These are phyloP conservation scores for Nothobranchius furzeri DNA, from an alignment of 2,113 vertebrate genomes.

Conservation along the genomic window DNA sequence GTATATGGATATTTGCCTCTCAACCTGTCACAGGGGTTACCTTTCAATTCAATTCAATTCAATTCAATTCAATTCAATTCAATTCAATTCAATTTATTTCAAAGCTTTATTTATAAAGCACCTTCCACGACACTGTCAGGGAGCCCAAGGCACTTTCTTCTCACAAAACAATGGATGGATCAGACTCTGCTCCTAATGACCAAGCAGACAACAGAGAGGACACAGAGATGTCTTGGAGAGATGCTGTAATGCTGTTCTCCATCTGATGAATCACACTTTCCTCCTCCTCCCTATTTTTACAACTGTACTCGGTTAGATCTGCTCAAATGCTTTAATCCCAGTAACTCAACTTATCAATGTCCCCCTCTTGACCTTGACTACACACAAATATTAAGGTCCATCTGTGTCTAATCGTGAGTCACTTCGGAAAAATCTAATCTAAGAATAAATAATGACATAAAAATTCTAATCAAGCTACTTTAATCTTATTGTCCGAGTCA, in stretches of 20 bases:
- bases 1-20: too few relatives aligned
- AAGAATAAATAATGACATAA: conserved; percentile 24
- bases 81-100: too few relatives aligned
- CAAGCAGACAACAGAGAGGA: neutral
- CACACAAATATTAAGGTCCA: conserved; percentile 32
- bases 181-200: neutral
- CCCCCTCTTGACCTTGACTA: conserved; percentile 52
- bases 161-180: neutral
- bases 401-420: conserved; percentile 10
- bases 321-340: conserved; percentile 71
- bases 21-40: too few relatives aligned
- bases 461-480: conserved; percentile 33
- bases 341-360: conserved; percentile 48
- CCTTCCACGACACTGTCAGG: too few relatives aligned
- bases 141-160: too few relatives aligned
- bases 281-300: conserved; percentile 78
- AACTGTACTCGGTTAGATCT: conserved; percentile 77
- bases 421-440: conserved; percentile 31
- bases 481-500: conserved; percentile 19
- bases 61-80: too few relatives aligned
- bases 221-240: neutral
- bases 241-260: conserved; percentile 54
- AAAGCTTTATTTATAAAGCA: too few relatives aligned
- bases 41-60: too few relatives aligned
- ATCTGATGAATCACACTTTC: conserved; percentile 78